Percentiles rank a stretch among this genome's conserved stretches.
Evolutionary conservation across 2,888 invertebrate species (phyloP).

Genomic region (Aporophyla nigra): DNA sequence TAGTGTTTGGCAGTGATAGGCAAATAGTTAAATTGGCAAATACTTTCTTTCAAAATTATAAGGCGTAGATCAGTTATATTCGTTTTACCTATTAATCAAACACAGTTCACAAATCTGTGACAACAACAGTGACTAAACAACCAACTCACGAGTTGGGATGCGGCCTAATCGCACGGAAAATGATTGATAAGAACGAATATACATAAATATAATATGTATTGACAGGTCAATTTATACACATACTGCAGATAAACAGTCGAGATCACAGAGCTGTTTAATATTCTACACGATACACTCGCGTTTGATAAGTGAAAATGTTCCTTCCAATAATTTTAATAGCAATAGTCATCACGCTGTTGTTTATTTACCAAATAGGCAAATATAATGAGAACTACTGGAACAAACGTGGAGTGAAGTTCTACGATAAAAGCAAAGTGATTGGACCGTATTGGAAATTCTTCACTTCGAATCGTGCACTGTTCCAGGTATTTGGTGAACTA

Average conservation of each 20-base stretch:
- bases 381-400: constrained; percentile 75
- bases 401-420: constrained; percentile 67
- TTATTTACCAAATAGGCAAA: constrained; percentile 18
- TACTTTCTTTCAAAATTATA: no score
- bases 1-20: background rate
- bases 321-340: constrained; percentile 17
- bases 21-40: background rate
- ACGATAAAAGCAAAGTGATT: constrained; percentile 35
- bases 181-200: background rate
- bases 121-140: no score
- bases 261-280: constrained; percentile 8
- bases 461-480: constrained; percentile 14
- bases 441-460: constrained; percentile 69
- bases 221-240: background rate
- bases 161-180: background rate
- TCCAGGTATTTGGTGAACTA: constrained; percentile 56
- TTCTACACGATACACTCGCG: background rate
- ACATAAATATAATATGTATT: background rate
- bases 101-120: no score
- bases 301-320: constrained; percentile 12
- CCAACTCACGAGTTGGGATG: background rate
- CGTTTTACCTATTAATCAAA: no score
- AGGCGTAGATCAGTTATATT: no score
- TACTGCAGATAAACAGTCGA: background rate
- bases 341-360: background rate